Evolutionary conservation across 2,113 vertebrate genomes (phyloP), one percentile per base, ranked within the genome.

Genomic region (Callaeas wilsoni): DNA sequence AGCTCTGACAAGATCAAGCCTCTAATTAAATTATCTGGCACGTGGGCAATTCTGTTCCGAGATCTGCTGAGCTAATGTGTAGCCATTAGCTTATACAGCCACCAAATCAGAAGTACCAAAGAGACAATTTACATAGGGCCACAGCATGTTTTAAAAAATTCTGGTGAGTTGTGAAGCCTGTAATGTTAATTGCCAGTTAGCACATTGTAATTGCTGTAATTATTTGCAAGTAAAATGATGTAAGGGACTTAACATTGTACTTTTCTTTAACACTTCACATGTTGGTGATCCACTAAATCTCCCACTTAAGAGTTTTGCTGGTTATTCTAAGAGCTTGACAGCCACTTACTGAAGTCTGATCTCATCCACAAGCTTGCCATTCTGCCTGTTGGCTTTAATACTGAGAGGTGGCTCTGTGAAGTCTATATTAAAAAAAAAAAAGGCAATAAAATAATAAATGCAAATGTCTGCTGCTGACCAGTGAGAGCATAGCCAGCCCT

Each of bases 21-120:
- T 96, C 90, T 97, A 96, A 96, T 96, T 97, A 96, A 96, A 96
- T 96, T 94, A 96, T 96, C 92, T 97, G 94, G 96, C 93, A 92
- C 60, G n/a, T 94, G 93, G 92, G 96, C 94, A 95, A 82, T 95
- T 95, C 65, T 89, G 69, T 84, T 93, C 92, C 0, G 9, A 93
- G 94, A 96, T 97, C 79, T 60, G 94, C 96, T 92, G 93, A 96
- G 94, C 88, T 96, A 90, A 94, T 93, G 93, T 93, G 80, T 90
- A 93, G 92, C 94, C 86, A 64, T 96, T 95, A 94, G 88, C 86
- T 96, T 69, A 52, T 62, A 93, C 49, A 89, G 79, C 80, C 93
- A 94, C 90, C 92, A 87, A 95, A 90, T 96, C 96, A 90, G 77
- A 84, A 89, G 80, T 86, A 97, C 94, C 94, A 96, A 94, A 90